These are phyloP conservation scores for Numenius arquata DNA, from an alignment of 2,113 vertebrate species.

Conservation along the genomic window DNA sequence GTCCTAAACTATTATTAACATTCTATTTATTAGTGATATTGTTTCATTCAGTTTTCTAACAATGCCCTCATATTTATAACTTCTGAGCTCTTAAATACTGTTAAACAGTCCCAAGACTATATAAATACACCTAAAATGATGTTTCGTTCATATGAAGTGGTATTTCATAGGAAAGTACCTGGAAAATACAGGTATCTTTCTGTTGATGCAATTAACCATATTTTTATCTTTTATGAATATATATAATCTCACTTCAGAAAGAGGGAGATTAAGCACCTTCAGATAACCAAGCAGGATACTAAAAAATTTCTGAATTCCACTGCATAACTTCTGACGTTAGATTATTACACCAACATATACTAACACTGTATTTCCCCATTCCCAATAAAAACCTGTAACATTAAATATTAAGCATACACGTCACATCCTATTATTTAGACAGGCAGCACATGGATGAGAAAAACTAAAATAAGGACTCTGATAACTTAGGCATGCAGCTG, in stretches of 20 bases:
- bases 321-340: background rate
- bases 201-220: background rate
- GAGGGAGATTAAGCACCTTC: background rate
- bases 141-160: background rate
- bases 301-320: background rate
- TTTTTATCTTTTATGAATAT: background rate
- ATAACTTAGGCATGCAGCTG: background rate
- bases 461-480: background rate
- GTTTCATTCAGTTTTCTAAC: background rate
- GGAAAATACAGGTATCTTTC: background rate
- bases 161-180: background rate
- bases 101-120: background rate
- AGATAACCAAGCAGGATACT: background rate
- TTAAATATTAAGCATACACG: background rate
- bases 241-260: background rate
- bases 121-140: background rate
- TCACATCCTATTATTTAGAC: background rate
- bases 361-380: background rate
- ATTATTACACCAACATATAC: background rate
- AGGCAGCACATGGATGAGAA: background rate
- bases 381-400: background rate
- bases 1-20: background rate
- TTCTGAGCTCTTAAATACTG: background rate
- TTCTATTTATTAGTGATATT: background rate
- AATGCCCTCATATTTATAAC: background rate